These are phyloP conservation scores for Drosophila triauraria DNA, from an alignment of 1,140 invertebrate species.

Conservation along the genomic window DNA sequence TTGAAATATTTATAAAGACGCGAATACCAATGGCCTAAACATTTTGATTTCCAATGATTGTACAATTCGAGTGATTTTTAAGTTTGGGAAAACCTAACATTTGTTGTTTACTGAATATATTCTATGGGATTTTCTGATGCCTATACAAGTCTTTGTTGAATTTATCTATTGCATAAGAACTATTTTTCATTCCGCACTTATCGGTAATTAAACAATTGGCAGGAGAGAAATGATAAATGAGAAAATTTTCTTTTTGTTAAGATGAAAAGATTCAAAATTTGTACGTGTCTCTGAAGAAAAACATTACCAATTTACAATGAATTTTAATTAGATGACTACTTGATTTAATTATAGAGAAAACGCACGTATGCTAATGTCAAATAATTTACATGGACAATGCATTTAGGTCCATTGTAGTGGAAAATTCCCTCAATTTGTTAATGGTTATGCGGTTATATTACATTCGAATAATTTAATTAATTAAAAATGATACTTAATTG, in stretches of 20 bases:
- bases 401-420: conserved; percentile 1
- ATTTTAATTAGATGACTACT: conserved; percentile 6
- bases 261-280: background rate
- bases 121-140: background rate
- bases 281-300: background rate
- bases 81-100: conserved; percentile 2
- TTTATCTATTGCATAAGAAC: conserved; percentile 3
- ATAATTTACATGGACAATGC: conserved; percentile 9
- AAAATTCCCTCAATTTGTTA: conserved; percentile 5
- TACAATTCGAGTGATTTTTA: conserved; percentile 2
- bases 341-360: conserved; percentile 13
- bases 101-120: background rate
- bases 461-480: conserved; percentile 1
- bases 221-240: background rate
- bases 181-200: background rate
- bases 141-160: background rate
- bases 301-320: background rate
- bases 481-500: conserved; percentile 7
- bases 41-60: background rate
- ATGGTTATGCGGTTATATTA: background rate
- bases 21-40: conserved; percentile 6
- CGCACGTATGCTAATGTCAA: conserved; percentile 12
- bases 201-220: background rate
- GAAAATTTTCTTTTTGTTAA: conserved; percentile 4
- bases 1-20: conserved; percentile 33